Conservation (phyloP, 2,113 vertebrate genomes). For the Pao palembangensis region DNA sequence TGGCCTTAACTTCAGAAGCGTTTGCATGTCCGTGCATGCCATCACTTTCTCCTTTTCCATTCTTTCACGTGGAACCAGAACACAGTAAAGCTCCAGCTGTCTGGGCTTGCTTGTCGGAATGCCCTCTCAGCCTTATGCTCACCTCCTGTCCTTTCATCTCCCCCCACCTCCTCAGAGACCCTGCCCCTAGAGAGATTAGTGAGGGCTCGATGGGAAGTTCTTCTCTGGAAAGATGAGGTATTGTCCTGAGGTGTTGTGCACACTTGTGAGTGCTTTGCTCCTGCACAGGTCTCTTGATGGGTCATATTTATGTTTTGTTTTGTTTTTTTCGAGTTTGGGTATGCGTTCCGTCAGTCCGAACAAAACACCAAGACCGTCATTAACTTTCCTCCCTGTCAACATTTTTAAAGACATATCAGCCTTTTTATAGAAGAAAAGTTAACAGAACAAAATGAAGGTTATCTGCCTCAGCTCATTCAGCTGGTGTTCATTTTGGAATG, state of each 20-base stretch:
- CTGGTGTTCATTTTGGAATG: slow-evolving; percentile 2
- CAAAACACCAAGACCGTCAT: no score
- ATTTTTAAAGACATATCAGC: no score
- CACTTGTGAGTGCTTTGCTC: slow-evolving; percentile 10
- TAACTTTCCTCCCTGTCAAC: no score
- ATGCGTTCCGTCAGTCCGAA: no score
- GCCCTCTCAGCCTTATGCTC: slow-evolving; percentile 58
- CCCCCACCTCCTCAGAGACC: slow-evolving; percentile 32
- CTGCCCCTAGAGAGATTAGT: slow-evolving; percentile 63
- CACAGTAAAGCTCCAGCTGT: slow-evolving; percentile 59
- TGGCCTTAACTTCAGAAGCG: slow-evolving; percentile 48
- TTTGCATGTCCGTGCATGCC: slow-evolving; percentile 51
- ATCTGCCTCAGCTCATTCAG: background rate
- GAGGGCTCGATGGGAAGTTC: slow-evolving; percentile 49
- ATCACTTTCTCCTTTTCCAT: slow-evolving; percentile 53
- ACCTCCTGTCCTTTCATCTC: slow-evolving; percentile 62
- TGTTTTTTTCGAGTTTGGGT: background rate
- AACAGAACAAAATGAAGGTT: background rate
- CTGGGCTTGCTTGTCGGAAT: slow-evolving; percentile 68
- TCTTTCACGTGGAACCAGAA: slow-evolving; percentile 37
- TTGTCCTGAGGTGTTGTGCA: slow-evolving; percentile 40
- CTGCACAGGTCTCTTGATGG: slow-evolving; percentile 4
- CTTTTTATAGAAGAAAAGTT: background rate
- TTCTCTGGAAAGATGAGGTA: slow-evolving; percentile 46
- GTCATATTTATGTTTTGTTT: slow-evolving; percentile 10